A percentile compares a stretch with the other conserved stretches of the same genome.
These are phyloP conservation scores for Theretra japonica DNA, from an alignment of 2,888 invertebrate species.

Conservation along the genomic window DNA sequence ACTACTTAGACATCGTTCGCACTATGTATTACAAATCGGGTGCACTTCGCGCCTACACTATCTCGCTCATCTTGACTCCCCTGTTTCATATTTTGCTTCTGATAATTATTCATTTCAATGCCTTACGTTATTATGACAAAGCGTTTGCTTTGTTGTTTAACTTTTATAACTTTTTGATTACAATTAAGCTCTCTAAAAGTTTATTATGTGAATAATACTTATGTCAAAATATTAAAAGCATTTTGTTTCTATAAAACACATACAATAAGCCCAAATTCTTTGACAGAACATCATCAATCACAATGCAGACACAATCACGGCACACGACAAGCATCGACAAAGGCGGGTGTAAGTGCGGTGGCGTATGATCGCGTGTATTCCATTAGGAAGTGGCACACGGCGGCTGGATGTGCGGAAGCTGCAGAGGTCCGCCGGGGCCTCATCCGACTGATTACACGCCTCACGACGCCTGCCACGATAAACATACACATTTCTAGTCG, in stretches of 20 bases:
- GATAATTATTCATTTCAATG: not conserved
- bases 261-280: not conserved
- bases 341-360: constrained; percentile 22
- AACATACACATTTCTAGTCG: constrained; percentile 33
- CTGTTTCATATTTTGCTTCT: not conserved
- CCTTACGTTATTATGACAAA: not conserved
- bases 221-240: too few relatives aligned
- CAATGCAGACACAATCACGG: not conserved
- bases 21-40: constrained; percentile 1
- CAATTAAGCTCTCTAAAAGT: too few relatives aligned
- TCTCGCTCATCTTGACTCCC: not conserved
- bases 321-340: not conserved
- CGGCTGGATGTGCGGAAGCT: constrained; percentile 62
- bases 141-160: too few relatives aligned
- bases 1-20: constrained; percentile 35
- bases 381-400: constrained; percentile 50
- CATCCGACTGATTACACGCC: constrained; percentile 59
- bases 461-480: constrained; percentile 37
- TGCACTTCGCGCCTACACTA: not conserved
- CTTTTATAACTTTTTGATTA: too few relatives aligned
- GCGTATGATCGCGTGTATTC: constrained; percentile 21
- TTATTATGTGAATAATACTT: too few relatives aligned
- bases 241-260: too few relatives aligned
- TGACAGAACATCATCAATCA: not conserved
- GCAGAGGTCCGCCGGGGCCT: constrained; percentile 45